A percentile compares a stretch with the other conserved stretches of the same genome.
Conservation (phyloP, 2,113 vertebrate genomes). For the Oreochromis aureus region DNA sequence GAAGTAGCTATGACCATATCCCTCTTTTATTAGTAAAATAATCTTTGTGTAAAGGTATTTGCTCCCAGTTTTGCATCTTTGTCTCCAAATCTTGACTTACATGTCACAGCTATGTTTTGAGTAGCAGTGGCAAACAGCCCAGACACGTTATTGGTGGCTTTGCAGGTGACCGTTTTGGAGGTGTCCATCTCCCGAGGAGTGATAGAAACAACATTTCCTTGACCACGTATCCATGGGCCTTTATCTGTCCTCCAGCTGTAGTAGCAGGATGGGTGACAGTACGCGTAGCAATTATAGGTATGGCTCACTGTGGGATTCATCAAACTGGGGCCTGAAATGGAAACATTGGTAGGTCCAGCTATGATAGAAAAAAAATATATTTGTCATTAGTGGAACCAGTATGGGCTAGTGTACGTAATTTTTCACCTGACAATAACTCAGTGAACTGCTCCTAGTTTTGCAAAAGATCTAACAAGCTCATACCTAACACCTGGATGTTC, state of each 20-base stretch:
- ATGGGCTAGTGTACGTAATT: too few species aligned
- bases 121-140: neutral
- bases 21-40: neutral
- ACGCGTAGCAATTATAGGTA: conserved; percentile 28
- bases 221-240: conserved; percentile 3
- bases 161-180: conserved; percentile 5
- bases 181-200: neutral
- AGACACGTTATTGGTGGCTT: conserved; percentile 34
- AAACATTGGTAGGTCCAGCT: conserved; percentile 41
- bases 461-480: neutral
- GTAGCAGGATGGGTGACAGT: conserved; percentile 32
- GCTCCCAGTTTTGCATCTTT: neutral
- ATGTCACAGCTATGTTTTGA: neutral
- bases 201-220: conserved; percentile 21
- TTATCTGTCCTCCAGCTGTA: conserved; percentile 20
- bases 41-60: neutral
- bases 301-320: neutral
- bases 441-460: neutral
- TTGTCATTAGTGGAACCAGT: neutral
- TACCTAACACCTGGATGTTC: conserved; percentile 45
- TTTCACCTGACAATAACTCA: neutral
- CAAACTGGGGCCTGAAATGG: conserved; percentile 19
- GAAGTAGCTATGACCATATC: neutral
- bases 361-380: neutral
- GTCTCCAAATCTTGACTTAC: neutral